Evolutionary conservation across 2,888 invertebrate species (phyloP), one percentile per base, ranked within the genome.

Genomic region (Stenolophus ochropezus): DNA sequence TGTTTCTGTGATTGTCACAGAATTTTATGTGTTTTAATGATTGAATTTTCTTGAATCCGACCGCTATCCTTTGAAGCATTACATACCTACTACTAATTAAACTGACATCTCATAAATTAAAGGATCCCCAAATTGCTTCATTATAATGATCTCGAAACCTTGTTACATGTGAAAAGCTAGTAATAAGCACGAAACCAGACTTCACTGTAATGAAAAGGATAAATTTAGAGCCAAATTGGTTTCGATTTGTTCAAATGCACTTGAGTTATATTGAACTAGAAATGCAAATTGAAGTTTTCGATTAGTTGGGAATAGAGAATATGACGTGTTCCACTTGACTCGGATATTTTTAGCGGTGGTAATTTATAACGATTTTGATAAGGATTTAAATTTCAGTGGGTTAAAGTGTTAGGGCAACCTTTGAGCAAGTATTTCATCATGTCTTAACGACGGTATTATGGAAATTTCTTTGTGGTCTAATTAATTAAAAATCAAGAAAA

Each of bases 171-270:
- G 21, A 25, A 21, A 8, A 42, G 33, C 33, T 42, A n/a, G 33
- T 42, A 8, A 42, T 42, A 42, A 6, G 33, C 33, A 42, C 61
- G 14, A 61, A 23, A n/a, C 14, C 14, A 14, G 61, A 4, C 25
- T 25, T 61, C 25, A 25, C 25, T 61, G n/a, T 23, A 61, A 61
- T 23, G 14, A 61, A 58, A 61, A 25, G 61, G 61, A 23, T 61
- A 61, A 61, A 61, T 61, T 61, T 61, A 61, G 61, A 23, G 61
- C 23, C 14, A 61, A 61, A 61, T 61, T 61, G 61, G 61, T 61
- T 61, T 61, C 61, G 61, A 61, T 61, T 61, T 42, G 33, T 61
- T 61, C n/a, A 14, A 58, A 58, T 23, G 61, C 25, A 61, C 61
- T 61, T 61, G 61, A 61, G 61, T 25, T 61, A 51, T 51, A 61